These are phyloP conservation scores for Horisme vitalbata DNA, from an alignment of 2,888 invertebrate genomes.

Conservation along the genomic window DNA sequence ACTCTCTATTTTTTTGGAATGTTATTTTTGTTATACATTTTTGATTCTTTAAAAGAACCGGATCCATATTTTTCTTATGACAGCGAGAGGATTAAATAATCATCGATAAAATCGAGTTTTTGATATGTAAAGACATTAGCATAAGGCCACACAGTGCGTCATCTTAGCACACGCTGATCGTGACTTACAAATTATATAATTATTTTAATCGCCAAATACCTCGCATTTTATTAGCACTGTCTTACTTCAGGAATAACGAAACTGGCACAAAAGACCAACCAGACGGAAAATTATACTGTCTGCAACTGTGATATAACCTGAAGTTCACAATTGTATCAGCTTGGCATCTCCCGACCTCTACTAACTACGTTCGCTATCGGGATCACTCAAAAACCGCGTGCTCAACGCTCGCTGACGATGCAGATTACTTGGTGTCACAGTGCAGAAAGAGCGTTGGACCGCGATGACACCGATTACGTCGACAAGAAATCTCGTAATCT, in stretches of 20 bases:
- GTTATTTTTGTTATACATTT: too few relatives aligned
- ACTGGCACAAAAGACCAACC: constrained; percentile 56
- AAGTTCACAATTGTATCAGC: constrained; percentile 50
- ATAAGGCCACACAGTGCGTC: constrained; percentile 24
- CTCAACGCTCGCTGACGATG: constrained; percentile 50
- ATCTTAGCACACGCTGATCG: constrained; percentile 20
- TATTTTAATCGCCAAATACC: constrained; percentile 35
- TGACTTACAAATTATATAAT: constrained; percentile 39
- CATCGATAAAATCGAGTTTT: constrained; percentile 2
- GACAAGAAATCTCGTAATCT: constrained; percentile 23
- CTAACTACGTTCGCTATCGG: constrained; percentile 54
- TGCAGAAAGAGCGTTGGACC: constrained; percentile 46
- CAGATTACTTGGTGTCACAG: constrained; percentile 31
- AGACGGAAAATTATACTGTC: constrained; percentile 62
- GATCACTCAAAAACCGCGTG: constrained; percentile 47
- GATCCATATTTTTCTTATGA: constrained; percentile 9
- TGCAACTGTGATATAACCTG: constrained; percentile 62
- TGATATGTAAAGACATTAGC: constrained; percentile 17
- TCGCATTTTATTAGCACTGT: constrained; percentile 41
- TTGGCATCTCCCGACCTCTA: constrained; percentile 54
- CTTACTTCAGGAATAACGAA: constrained; percentile 48
- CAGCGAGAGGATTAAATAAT: constrained; percentile 7
- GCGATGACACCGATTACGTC: constrained; percentile 40
- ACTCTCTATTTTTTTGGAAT: too few relatives aligned
- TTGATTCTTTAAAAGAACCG: constrained; percentile 1